Base-by-base conservation (phyloP, 2,797 vertebrate species). In the Ibycter americanus region DNA sequence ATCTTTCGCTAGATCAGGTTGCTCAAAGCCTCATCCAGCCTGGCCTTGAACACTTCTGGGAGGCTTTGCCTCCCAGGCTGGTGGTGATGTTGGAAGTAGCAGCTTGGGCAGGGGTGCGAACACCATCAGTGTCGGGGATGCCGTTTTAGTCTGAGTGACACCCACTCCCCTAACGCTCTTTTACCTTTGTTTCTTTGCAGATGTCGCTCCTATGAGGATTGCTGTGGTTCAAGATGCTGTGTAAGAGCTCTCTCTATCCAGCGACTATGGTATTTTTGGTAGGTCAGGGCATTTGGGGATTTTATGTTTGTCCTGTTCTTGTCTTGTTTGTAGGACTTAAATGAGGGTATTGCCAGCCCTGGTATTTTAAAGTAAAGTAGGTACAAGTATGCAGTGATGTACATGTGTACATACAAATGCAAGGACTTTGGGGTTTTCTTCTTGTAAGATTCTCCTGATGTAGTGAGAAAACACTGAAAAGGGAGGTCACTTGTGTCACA, bases 221-320 rank as follows among this genome's bases (percentile, higher is more conserved):
- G 99, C 97, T 99, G 99, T 96, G 99, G 99, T 58, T 99, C 99
- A 42, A 98, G 99, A 96, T 99, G 99, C 98, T 99, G 99, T 14
- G 99, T 99, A 66, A 98, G 99, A 87, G 99, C 99, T 12, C 98
- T 99, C n/a, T 99, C 99, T 94, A 99, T 99, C 94, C 99, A 99
- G 98, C 98, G 99, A 95, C 98, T 99, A 56, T 99, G 99, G 99
- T 99, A 99, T 96, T 99, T 99, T 97, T 99, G 99, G 99, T 99
- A 98, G 98, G 99, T 98, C 18, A 10, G 25, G 25, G 12, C 36
- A 76, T 46, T 11, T 40, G 67, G 40, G 46, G 67, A 40, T 59
- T 72, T 29, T n/a, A 20, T 66, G 12, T 67, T 78, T 83, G 7
- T 67, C 47, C 26, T 67, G 25, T 49, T 73, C 56, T 77, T 1